phyloP scores from a whole-genome alignment of 1,140 invertebrate species.

The Whitmania pigra region DNA sequence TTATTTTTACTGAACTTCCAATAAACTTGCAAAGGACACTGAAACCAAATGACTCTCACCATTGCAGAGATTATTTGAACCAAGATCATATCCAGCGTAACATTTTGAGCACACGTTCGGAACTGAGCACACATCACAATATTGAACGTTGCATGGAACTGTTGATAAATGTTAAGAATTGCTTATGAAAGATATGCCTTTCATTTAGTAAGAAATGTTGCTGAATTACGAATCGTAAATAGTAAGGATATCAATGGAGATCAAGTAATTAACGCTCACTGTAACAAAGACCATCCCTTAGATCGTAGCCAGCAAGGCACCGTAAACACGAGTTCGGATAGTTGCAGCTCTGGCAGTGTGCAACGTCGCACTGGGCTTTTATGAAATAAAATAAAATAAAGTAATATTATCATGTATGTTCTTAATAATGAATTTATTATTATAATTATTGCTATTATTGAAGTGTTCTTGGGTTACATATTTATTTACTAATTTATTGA shows the following conservation, averaged over 20 bases:
- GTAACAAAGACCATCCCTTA: background rate
- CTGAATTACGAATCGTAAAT: too few relatives aligned
- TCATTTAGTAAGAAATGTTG: too few relatives aligned
- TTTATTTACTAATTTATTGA: too few relatives aligned
- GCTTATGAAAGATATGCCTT: too few relatives aligned
- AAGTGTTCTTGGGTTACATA: too few relatives aligned
- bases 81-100: background rate
- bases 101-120: background rate
- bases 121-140: background rate
- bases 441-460: too few relatives aligned
- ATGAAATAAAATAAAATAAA: too few relatives aligned
- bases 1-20: too few relatives aligned
- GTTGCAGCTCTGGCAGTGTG: background rate
- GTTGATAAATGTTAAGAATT: background rate
- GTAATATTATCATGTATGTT: too few relatives aligned
- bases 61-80: background rate
- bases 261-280: background rate
- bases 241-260: background rate
- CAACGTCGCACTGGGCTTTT: background rate
- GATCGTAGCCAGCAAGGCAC: background rate
- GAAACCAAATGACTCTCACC: background rate
- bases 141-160: background rate
- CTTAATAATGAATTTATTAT: too few relatives aligned
- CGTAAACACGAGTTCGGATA: background rate
- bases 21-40: too few relatives aligned